Evolutionary conservation across 2,888 invertebrate genomes (phyloP).

Genomic region (Schizaphis graminum): DNA sequence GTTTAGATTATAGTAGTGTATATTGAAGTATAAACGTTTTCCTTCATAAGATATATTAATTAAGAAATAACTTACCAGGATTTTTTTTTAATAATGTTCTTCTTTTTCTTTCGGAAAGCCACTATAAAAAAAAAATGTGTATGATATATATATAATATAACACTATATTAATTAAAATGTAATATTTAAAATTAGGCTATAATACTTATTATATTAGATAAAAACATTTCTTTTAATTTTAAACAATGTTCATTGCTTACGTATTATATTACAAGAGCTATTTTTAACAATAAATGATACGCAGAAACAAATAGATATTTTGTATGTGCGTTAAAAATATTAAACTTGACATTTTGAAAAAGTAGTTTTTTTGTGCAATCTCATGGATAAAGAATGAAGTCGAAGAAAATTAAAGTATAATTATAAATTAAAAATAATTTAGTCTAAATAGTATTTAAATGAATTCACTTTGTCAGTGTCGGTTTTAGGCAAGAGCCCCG

Average conservation of each 20-base stretch:
- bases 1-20: neutral
- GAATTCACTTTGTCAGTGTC: too few species aligned
- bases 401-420: neutral
- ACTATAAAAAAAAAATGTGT: slow-evolving; percentile 74
- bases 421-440: neutral
- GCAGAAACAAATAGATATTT: neutral
- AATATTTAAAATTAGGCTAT: too few species aligned
- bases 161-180: neutral
- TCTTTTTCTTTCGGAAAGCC: slow-evolving; percentile 88
- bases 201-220: neutral
- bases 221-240: neutral
- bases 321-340: neutral
- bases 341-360: neutral
- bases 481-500: too few species aligned
- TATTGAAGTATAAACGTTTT: neutral
- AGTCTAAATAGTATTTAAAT: neutral
- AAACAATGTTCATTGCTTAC: neutral
- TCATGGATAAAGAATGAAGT: neutral
- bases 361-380: neutral
- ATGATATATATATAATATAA: neutral
- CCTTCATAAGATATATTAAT: neutral
- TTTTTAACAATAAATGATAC: neutral
- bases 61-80: slow-evolving; percentile 74
- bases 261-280: neutral
- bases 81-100: slow-evolving; percentile 87